Evolutionary conservation across 2,888 invertebrate species (phyloP).

Genomic region (Melikaiella ostensackeni): DNA sequence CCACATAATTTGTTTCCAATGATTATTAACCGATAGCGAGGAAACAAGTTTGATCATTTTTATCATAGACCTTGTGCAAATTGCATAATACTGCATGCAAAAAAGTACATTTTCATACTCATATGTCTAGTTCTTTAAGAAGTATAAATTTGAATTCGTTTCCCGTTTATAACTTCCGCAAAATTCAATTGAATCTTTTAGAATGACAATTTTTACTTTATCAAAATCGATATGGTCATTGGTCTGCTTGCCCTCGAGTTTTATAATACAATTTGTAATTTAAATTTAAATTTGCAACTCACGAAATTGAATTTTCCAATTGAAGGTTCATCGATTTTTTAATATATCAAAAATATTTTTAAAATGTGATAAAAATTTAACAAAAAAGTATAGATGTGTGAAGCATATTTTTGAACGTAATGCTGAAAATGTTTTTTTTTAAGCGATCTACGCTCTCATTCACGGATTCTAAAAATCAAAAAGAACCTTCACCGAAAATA

Average conservation of each 20-base stretch:
- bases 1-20: background rate
- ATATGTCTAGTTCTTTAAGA: background rate
- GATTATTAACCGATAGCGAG: background rate
- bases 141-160: background rate
- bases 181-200: background rate
- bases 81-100: background rate
- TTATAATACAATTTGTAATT: too few relatives aligned
- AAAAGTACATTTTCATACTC: background rate
- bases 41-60: background rate
- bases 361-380: too few relatives aligned
- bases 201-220: background rate
- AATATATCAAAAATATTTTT: background rate
- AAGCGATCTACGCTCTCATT: too few relatives aligned
- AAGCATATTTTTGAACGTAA: too few relatives aligned
- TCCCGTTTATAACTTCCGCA: background rate
- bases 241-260: background rate
- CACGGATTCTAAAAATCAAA: too few relatives aligned
- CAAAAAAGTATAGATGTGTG: too few relatives aligned
- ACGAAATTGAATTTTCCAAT: too few relatives aligned
- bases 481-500: too few relatives aligned
- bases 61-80: background rate
- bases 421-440: too few relatives aligned
- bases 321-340: background rate
- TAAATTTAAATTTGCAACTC: background rate
- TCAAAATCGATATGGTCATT: background rate